These are phyloP conservation scores for Carpatolechia fugitivella DNA, from an alignment of 2,888 invertebrate species.

Conservation along the genomic window DNA sequence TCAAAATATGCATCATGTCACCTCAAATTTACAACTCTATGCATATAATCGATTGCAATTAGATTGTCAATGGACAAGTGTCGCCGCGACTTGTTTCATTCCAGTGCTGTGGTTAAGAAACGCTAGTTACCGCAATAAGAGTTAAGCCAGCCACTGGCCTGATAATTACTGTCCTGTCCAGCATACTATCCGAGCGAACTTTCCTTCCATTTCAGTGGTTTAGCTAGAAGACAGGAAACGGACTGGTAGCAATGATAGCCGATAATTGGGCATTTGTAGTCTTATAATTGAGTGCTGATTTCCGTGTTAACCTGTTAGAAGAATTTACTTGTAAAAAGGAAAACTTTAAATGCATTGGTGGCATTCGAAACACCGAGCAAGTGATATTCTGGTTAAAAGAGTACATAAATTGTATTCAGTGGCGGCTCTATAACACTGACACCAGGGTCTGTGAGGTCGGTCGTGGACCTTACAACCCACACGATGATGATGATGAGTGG, in stretches of 20 bases:
- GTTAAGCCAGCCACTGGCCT: constrained; percentile 19
- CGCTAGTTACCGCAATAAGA: constrained; percentile 44
- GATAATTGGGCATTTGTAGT: neutral
- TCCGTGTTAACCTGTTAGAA: neutral
- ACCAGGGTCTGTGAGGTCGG: too few relatives aligned
- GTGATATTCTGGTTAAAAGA: too few relatives aligned
- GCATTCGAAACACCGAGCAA: too few relatives aligned
- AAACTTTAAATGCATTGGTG: neutral
- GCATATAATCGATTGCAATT: constrained; percentile 63
- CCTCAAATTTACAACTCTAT: constrained; percentile 43
- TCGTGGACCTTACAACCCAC: too few relatives aligned
- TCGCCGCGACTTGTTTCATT: constrained; percentile 56
- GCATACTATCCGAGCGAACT: neutral
- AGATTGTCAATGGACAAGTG: constrained; percentile 76
- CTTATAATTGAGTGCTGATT: neutral
- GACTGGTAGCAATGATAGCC: neutral
- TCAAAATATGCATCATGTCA: too few relatives aligned
- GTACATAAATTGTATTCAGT: too few relatives aligned
- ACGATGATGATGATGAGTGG: too few relatives aligned
- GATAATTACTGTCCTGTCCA: constrained; percentile 42
- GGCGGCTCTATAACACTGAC: too few relatives aligned
- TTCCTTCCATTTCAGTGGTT: neutral
- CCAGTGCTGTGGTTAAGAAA: constrained; percentile 58
- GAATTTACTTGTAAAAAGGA: neutral
- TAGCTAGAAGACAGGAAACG: neutral